Conservation (phyloP, 64 coral and sea anemone species). For the Stichodactyla helianthus region DNA sequence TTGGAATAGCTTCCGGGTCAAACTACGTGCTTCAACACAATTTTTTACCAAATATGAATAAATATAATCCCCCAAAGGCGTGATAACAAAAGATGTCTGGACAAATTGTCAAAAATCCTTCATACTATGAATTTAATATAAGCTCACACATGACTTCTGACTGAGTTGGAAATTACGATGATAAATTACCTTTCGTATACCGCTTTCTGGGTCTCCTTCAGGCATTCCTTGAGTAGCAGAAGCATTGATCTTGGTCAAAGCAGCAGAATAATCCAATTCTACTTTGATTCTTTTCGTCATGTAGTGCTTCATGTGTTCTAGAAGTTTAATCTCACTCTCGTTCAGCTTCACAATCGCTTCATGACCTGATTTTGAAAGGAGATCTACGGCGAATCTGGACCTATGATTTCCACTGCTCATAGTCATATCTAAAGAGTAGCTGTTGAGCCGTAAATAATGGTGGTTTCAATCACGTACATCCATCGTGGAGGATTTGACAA, state of each 20-base stretch:
- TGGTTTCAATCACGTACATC: background rate
- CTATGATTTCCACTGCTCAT: constrained; percentile 7
- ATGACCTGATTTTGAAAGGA: constrained; percentile 68
- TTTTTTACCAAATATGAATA: background rate
- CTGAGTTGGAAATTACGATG: too few relatives aligned
- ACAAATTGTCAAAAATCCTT: background rate
- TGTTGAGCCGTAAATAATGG: background rate
- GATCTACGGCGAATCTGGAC: constrained; percentile 65
- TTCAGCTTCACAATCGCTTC: constrained; percentile 73
- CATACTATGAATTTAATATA: too few relatives aligned
- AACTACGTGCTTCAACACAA: background rate
- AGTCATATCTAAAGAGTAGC: background rate
- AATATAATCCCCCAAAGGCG: background rate
- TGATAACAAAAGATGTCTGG: background rate
- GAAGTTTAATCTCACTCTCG: constrained; percentile 70
- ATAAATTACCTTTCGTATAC: constrained; percentile 61
- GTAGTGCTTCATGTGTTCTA: constrained; percentile 73
- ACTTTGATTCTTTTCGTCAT: constrained; percentile 62
- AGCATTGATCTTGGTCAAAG: constrained; percentile 66
- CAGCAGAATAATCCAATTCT: constrained; percentile 71
- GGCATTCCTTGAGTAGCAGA: constrained; percentile 46
- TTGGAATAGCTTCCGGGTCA: background rate
- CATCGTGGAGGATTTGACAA: background rate
- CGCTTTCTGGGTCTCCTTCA: constrained; percentile 55
- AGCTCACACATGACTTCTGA: too few relatives aligned